A percentile compares a stretch with the other conserved stretches of the same genome.
phyloP scores from a whole-genome alignment of 1,140 invertebrate genomes.

The Tribolium madens region DNA sequence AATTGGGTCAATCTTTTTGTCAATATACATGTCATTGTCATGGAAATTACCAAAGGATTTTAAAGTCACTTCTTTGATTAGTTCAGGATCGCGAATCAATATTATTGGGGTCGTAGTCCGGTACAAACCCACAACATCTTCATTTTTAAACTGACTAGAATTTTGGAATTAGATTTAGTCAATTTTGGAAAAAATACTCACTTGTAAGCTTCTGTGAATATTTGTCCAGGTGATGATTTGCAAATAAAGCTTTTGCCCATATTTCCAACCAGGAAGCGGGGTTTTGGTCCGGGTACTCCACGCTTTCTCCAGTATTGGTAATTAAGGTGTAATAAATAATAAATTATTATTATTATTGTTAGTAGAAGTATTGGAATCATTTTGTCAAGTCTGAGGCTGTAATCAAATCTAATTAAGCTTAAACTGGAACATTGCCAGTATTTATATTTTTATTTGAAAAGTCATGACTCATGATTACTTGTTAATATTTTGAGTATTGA shows the following conservation, averaged over 20 bases:
- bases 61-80: constrained; percentile 62
- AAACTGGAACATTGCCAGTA: too few species aligned
- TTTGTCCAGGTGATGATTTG: constrained; percentile 12
- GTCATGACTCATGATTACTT: too few species aligned
- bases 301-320: constrained; percentile 56
- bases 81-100: constrained; percentile 63
- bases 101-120: constrained; percentile 38
- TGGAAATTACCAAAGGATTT: constrained; percentile 61
- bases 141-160: background rate
- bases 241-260: constrained; percentile 48
- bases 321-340: constrained; percentile 29
- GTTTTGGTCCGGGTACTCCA: constrained; percentile 55
- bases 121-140: constrained; percentile 1
- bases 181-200: constrained; percentile 24
- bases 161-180: constrained; percentile 4
- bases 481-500: too few species aligned
- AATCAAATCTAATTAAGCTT: too few species aligned
- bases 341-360: background rate
- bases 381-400: background rate
- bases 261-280: constrained; percentile 59
- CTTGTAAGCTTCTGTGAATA: constrained; percentile 50
- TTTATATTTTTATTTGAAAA: too few species aligned
- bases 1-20: constrained; percentile 35
- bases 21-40: constrained; percentile 58
- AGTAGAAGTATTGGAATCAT: background rate